phyloP scores from a whole-genome alignment of 1,140 invertebrate species.

The Antheraea mylitta region DNA sequence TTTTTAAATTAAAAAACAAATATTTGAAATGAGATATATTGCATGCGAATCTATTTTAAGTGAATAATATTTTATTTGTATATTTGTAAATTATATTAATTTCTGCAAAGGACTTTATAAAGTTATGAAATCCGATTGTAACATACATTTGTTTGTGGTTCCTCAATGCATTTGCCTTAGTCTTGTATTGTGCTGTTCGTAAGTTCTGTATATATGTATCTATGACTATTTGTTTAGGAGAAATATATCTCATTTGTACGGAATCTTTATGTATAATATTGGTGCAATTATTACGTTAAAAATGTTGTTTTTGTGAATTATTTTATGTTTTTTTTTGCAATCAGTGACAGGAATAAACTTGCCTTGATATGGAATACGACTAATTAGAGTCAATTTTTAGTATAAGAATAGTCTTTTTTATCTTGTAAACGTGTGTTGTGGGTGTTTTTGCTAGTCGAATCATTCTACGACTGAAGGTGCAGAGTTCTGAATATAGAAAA shows the following conservation, averaged over 20 bases:
- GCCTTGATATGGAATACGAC: slow-evolving; percentile 17
- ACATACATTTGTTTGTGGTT: slow-evolving; percentile 40
- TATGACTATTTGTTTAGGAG: background rate
- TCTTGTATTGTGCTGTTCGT: slow-evolving; percentile 11
- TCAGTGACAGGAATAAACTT: slow-evolving; percentile 19
- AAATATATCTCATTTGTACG: slow-evolving; percentile 7
- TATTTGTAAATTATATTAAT: slow-evolving; percentile 15
- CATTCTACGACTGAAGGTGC: slow-evolving; percentile 20
- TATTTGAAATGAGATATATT: too few species aligned
- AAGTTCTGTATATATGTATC: slow-evolving; percentile 1
- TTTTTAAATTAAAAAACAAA: too few species aligned
- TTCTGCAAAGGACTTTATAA: slow-evolving; percentile 16
- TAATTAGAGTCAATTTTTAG: slow-evolving; percentile 24
- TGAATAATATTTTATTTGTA: slow-evolving; percentile 17
- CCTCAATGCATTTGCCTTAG: slow-evolving; percentile 53
- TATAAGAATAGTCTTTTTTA: slow-evolving; percentile 24
- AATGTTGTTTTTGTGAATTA: background rate
- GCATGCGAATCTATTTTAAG: slow-evolving; percentile 12
- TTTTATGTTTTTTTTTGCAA: slow-evolving; percentile 9
- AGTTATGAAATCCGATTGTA: background rate
- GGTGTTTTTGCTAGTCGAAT: slow-evolving; percentile 33
- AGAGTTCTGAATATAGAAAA: background rate
- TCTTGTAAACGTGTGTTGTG: slow-evolving; percentile 6
- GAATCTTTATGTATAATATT: slow-evolving; percentile 12
- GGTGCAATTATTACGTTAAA: slow-evolving; percentile 11